Evolutionary conservation across 2,113 vertebrate genomes (phyloP), one percentile per base, ranked within the genome.

Genomic region (Progne subis): DNA sequence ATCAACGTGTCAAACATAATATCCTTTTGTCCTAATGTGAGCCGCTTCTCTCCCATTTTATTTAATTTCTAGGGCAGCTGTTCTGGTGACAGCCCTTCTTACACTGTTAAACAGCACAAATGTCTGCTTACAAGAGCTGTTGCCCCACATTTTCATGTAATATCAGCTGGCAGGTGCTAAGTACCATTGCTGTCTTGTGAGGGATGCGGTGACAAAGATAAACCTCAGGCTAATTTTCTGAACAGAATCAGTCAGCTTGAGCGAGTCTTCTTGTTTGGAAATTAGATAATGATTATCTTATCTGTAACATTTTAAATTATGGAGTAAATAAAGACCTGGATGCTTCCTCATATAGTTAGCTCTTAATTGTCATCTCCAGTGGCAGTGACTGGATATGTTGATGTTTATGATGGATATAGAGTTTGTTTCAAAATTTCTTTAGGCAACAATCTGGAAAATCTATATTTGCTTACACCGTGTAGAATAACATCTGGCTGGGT

Each of bases 291-390:
- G 4, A 91, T 90, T 64, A 63, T 89, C 68, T 91, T 87, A 90
- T 70, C 85, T 86, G 76, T 60, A 95, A 34, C 24, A 8, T 47
- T 96, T 96, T 89, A 92, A 97, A 95, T 96, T 65, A 83, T 60
- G 26, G 65, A 86, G 92, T 72, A 94, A 89, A 65, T 93, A 86
- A 88, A 93, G 81, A 86, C 12, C 53, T 72, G 82, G 47, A 64
- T 95, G 86, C 57, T 95, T 94, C 67, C 32, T 95, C 43, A 21
- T 94, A 74, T 90, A 83, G 82, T 75, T 96, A 92, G 86, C 46
- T 93, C 75, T 86, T 94, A 95, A 95, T 95, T 96, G 82, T 92
- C 70, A 69, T 96, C 68, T 96, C 50, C 43, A 89, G 46, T 91
- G 81, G 52, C 52, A 95, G 64, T 70, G 67, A 71, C 1, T 39